A percentile compares a stretch with the other conserved stretches of the same genome.
These are phyloP conservation scores for Hoplodrina ambigua DNA, from an alignment of 2,888 invertebrate genomes.

Conservation along the genomic window DNA sequence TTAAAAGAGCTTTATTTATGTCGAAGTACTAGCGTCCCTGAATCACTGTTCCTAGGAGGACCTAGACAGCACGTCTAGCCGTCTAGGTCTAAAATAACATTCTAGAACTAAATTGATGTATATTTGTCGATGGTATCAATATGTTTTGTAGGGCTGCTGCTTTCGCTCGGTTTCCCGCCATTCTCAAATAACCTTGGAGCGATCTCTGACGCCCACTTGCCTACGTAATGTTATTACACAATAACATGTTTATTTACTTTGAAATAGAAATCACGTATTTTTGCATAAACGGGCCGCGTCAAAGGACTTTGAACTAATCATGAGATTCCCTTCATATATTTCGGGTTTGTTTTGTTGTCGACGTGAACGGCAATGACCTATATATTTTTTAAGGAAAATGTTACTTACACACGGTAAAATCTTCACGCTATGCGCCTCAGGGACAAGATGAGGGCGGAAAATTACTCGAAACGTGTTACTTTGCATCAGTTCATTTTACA, in stretches of 20 bases:
- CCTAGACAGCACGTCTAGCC: slow-evolving; percentile 75
- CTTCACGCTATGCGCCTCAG: slow-evolving; percentile 29
- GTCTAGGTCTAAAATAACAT: slow-evolving; percentile 67
- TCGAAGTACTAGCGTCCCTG: slow-evolving; percentile 64
- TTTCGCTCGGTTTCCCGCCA: slow-evolving; percentile 81
- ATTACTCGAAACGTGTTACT: slow-evolving; percentile 5
- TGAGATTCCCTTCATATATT: slow-evolving; percentile 34
- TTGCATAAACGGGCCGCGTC: slow-evolving; percentile 61
- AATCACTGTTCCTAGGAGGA: slow-evolving; percentile 68
- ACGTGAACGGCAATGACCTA: slow-evolving; percentile 37
- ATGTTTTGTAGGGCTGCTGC: slow-evolving; percentile 61
- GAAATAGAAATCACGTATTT: slow-evolving; percentile 75
- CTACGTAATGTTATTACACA: slow-evolving; percentile 79
- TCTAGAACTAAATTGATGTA: slow-evolving; percentile 65
- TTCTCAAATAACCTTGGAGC: slow-evolving; percentile 81
- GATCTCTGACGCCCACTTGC: slow-evolving; percentile 79
- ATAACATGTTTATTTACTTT: slow-evolving; percentile 78
- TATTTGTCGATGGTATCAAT: slow-evolving; percentile 45
- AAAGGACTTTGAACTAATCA: slow-evolving; percentile 58
- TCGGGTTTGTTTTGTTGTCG: slow-evolving; percentile 23
- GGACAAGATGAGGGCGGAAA: slow-evolving; percentile 26
- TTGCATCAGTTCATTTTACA: too few species aligned
- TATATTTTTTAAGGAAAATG: slow-evolving; percentile 20
- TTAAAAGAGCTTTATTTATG: slow-evolving; percentile 40
- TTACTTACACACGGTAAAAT: not conserved